Evolutionary conservation across 2,888 invertebrate species (phyloP).

Genomic region (Lasiommata megera): DNA sequence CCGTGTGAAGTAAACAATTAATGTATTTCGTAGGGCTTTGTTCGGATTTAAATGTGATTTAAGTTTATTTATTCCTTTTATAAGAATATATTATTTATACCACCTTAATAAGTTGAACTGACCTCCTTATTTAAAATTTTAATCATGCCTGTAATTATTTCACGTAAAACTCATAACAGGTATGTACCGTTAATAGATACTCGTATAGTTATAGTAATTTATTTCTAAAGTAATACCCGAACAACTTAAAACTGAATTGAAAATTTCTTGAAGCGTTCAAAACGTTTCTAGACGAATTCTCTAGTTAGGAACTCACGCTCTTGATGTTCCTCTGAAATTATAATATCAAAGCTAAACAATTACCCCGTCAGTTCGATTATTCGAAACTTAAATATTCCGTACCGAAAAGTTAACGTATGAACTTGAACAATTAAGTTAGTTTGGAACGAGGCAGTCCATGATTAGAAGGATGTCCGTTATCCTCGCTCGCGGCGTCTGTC

Average conservation of each 20-base stretch:
- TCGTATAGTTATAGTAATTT: background rate
- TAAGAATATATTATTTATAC: no score
- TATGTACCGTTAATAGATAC: no score
- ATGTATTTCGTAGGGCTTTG: no score
- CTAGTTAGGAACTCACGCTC: slow-evolving; percentile 7
- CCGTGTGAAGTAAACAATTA: no score
- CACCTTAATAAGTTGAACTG: no score
- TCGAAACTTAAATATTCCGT: slow-evolving; percentile 29
- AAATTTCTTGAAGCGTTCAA: slow-evolving; percentile 3
- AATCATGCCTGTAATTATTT: background rate
- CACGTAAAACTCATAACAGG: no score
- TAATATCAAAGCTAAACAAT: slow-evolving; percentile 28
- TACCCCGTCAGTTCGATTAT: slow-evolving; percentile 21
- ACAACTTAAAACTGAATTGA: background rate
- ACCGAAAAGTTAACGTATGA: slow-evolving; percentile 32
- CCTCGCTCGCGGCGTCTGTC: slow-evolving; percentile 62
- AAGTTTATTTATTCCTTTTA: background rate
- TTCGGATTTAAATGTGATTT: no score
- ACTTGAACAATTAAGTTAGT: slow-evolving; percentile 56
- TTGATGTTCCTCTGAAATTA: slow-evolving; percentile 21
- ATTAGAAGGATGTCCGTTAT: slow-evolving; percentile 58
- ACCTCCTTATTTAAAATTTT: background rate
- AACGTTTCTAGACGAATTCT: background rate
- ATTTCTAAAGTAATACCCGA: background rate
- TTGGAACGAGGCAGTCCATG: slow-evolving; percentile 46